phyloP scores from a whole-genome alignment of 1,140 invertebrate genomes.

The Linepithema humile region DNA sequence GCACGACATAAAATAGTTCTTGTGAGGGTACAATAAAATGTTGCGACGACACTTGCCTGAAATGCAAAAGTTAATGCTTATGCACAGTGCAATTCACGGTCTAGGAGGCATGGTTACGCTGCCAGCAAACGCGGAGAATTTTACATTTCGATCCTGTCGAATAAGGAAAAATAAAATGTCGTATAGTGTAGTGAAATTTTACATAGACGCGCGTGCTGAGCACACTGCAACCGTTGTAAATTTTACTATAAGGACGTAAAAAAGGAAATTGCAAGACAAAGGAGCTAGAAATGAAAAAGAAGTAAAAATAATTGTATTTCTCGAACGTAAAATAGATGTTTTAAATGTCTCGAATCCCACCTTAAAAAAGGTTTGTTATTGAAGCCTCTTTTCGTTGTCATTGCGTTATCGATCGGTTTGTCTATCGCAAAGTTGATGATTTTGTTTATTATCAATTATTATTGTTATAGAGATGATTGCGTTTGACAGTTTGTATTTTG shows the following conservation, averaged over 20 bases:
- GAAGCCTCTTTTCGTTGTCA: too few species aligned
- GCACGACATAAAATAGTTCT: constrained; percentile 13
- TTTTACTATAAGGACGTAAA: background rate
- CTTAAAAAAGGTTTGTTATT: too few species aligned
- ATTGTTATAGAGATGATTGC: too few species aligned
- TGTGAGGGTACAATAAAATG: constrained; percentile 20
- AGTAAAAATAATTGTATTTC: constrained; percentile 4
- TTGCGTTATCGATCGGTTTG: too few species aligned
- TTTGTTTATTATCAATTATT: too few species aligned
- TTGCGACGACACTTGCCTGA: constrained; percentile 24
- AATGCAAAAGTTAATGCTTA: constrained; percentile 42
- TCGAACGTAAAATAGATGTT: background rate
- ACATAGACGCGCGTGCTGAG: background rate
- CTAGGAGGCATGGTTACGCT: background rate
- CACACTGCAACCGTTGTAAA: background rate
- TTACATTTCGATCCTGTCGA: constrained; percentile 28
- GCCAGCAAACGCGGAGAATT: constrained; percentile 17
- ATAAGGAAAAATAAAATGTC: constrained; percentile 31
- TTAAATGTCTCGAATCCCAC: too few species aligned
- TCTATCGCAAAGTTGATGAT: too few species aligned
- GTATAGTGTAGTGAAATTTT: background rate
- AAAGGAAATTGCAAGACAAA: background rate
- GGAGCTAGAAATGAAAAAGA: background rate
- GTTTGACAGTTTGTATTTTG: too few species aligned
- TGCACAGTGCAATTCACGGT: constrained; percentile 22